Conservation (phyloP, 2,797 vertebrate genomes). For the Bryconaethiops microstoma region DNA sequence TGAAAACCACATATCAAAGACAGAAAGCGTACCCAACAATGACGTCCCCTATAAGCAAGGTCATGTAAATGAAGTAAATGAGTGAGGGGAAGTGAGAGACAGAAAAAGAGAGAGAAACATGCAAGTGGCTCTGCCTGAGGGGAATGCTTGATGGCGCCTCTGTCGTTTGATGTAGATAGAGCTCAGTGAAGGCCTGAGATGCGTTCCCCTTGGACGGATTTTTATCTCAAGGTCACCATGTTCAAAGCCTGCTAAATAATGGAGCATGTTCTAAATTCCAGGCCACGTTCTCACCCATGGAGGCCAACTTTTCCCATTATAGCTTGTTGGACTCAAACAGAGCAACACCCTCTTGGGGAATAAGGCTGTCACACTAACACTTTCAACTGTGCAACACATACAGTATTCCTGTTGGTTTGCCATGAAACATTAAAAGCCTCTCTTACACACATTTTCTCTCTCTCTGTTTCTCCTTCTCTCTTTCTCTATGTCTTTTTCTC, state of each 20-base stretch:
- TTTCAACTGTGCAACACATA: conserved; percentile 31
- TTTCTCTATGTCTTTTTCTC: background rate
- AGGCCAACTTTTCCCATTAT: conserved; percentile 45
- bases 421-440: conserved; percentile 26
- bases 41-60: conserved; percentile 52
- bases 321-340: conserved; percentile 41
- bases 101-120: conserved; percentile 26
- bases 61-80: conserved; percentile 59
- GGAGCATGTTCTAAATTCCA: conserved; percentile 49
- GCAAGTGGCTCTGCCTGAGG: conserved; percentile 49
- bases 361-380: conserved; percentile 31
- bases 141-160: conserved; percentile 54
- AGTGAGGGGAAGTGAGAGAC: conserved; percentile 6
- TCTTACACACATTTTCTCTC: background rate
- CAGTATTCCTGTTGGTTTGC: conserved; percentile 40
- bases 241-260: conserved; percentile 60
- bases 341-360: conserved; percentile 30
- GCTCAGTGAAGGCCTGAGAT: conserved; percentile 50
- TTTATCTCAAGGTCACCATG: conserved; percentile 55
- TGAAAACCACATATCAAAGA: conserved; percentile 29
- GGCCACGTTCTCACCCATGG: conserved; percentile 42
- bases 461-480: background rate
- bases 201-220: conserved; percentile 50
- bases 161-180: conserved; percentile 48
- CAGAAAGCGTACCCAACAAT: conserved; percentile 13